Base-by-base conservation (phyloP, 1,140 invertebrate species). In the Microplitis demolitor region DNA sequence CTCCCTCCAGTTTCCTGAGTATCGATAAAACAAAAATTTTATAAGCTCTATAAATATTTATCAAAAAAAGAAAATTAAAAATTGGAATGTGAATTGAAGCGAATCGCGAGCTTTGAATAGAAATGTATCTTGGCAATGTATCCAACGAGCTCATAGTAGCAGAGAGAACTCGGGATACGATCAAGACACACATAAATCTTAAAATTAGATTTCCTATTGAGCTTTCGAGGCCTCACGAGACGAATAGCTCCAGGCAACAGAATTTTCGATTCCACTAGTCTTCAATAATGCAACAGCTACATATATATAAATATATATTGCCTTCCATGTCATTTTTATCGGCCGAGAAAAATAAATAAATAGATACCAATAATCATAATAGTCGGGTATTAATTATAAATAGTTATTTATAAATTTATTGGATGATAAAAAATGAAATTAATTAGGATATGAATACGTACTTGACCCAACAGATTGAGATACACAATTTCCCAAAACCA, bases 191-290 rank as follows among this genome's bases (percentile, higher is more conserved):
- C 45, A 64, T 64, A 64, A 64, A 64, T 64, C 62, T 16, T n/a
- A 64, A 37, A 50, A 64, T 64, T 64, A 64, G 37, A 64, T 64
- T 64, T 64, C 62, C 62, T 64, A 16, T n/a, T n/a, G 45, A 35
- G 14, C 62, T 9, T 64, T 35, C 37, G 62, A 45, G 4, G n/a
- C 45, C 62, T 64, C 14, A 11, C 9, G 35, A 39, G 39, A 39
- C 14, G 35, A 64, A 24, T 14, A n/a, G n/a, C 35, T 24, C 11
- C 5, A 3, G 35, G 39, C 37, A 3, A 50, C 35, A 45, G 62
- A 50, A 64, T 45, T 64, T 64, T 37, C 62, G 62, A 35, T 58
- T 58, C 56, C 3, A 14, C 1, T 24, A 8, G 5, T 58, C 56
- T 33, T 58, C 56, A 58, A 58, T 24, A 24, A 58, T 9, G 56